Evolutionary conservation across 2,797 vertebrate species (phyloP).

Genomic region (Peromyscus eremicus): DNA sequence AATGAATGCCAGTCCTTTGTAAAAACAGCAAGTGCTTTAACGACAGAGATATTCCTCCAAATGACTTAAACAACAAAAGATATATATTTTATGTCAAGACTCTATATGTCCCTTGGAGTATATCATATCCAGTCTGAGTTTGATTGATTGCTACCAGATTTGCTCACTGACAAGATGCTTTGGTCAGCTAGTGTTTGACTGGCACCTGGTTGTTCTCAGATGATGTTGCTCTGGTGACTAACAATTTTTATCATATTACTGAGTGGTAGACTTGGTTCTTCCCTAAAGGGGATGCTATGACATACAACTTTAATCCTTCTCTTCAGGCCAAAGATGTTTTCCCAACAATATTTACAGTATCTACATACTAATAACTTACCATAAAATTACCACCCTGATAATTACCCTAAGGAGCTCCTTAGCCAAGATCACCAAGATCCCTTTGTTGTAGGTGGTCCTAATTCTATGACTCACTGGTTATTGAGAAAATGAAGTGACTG

Average conservation of each 20-base stretch:
- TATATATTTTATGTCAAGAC: not conserved
- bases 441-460: not conserved
- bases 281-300: not conserved
- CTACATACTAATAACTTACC: not conserved
- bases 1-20: too few species aligned
- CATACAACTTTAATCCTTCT: not conserved
- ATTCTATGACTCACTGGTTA: not conserved
- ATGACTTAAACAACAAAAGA: too few species aligned
- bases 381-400: not conserved
- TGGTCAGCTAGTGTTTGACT: not conserved
- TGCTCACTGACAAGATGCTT: not conserved
- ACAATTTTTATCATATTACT: not conserved
- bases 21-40: too few species aligned
- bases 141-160: not conserved
- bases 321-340: constrained; percentile 27
- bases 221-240: not conserved
- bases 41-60: too few species aligned
- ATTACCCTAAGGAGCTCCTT: not conserved
- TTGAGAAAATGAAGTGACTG: not conserved
- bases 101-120: not conserved
- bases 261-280: not conserved
- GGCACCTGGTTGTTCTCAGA: not conserved
- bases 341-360: not conserved
- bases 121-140: not conserved
- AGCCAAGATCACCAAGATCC: not conserved